Base-by-base conservation (phyloP, 2,888 invertebrate genomes). In the Gastrophysa polygoni region DNA sequence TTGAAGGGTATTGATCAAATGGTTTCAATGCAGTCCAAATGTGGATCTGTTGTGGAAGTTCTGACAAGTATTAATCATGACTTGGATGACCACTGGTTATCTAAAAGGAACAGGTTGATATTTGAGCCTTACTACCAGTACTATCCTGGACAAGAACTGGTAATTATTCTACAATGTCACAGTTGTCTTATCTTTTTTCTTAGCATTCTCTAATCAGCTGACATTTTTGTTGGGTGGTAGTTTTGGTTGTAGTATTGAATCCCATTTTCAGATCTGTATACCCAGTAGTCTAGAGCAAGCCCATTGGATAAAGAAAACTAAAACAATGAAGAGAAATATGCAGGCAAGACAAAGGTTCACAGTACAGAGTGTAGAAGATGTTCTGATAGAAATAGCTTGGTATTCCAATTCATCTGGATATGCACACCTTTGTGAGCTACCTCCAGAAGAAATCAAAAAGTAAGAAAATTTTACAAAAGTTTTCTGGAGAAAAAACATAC, bases 361-460 rank as follows among this genome's bases (percentile, higher is more conserved):
- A 3, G 92, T 96, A 16, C 92, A 94, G 78, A 89, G 91, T 54
- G 91, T 96, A 7, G 87, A 91, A 76, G 91, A 93, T 1, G 88
- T 89, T 66, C 88, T 90, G 68, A 89, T 96, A 16, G 91, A 90
- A 72, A 93, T 96, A 0, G 91, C 91, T 73, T 96, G 96, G 95
- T 91, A 87, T 68, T 82, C 82, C 47, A 82, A 85, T 1, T 85
- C 85, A 47, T 80, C 82, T 17, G 82, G 84, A 60, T 85, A 88
- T 34, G 88, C 88, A 61, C 83, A 83, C 64, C 90, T 91, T 69
- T 91, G 92, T 10, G 90, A 88, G 72, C 83, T 91, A 1, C 82
- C 87, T 76, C 91, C 91, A 58, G 92, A 93, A 11, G 92, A 94
- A 75, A 84, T 96, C 20, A 89, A 90, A 77, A 89, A 79, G 83